A percentile compares a stretch with the other conserved stretches of the same genome.
phyloP scores from a whole-genome alignment of 2,113 vertebrate genomes.

The Myxocyprinus asiaticus region DNA sequence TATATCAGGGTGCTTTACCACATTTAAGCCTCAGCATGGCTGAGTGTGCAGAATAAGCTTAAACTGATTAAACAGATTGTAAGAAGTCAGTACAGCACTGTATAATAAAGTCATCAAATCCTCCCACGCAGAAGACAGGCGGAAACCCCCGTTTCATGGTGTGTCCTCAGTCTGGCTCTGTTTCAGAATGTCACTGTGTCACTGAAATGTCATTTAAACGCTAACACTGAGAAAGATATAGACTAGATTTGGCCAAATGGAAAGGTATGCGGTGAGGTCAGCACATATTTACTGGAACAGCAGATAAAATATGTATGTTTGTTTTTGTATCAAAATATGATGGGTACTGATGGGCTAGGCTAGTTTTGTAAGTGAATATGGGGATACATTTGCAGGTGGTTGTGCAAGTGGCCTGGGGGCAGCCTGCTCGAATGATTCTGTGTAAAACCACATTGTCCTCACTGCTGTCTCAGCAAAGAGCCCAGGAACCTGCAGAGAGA shows the following conservation, averaged over 20 bases:
- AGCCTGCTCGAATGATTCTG: slow-evolving; percentile 11
- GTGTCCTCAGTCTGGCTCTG: neutral
- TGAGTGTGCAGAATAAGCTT: neutral
- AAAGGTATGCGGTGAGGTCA: neutral
- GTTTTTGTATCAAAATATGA: neutral
- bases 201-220: slow-evolving; percentile 14
- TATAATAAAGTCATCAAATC: neutral
- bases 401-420: slow-evolving; percentile 14
- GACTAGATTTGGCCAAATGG: neutral
- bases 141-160: neutral
- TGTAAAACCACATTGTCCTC: slow-evolving; percentile 39
- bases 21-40: neutral
- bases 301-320: neutral
- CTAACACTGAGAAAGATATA: neutral
- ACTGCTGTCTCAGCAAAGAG: slow-evolving; percentile 7
- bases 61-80: neutral
- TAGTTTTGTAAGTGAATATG: neutral
- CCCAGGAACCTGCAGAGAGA: no score
- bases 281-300: slow-evolving; percentile 12
- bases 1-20: neutral
- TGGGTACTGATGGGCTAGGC: neutral
- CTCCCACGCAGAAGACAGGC: neutral
- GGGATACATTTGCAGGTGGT: neutral
- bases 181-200: slow-evolving; percentile 17
- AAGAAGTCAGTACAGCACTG: neutral